Conservation (phyloP, 2,888 invertebrate genomes). For the Cartodere bifasciata region DNA sequence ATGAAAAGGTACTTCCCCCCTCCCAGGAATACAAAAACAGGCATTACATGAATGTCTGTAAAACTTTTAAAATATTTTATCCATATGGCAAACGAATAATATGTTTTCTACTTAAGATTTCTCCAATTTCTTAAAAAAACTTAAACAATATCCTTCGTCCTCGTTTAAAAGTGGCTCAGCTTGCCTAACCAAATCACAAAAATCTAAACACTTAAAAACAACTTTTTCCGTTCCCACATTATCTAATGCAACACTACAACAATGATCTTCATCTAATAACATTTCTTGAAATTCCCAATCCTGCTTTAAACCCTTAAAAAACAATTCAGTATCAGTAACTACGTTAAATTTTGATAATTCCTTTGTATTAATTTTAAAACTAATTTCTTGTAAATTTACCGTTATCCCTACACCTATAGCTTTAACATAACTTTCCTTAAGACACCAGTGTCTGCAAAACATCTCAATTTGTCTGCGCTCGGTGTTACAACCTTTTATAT, state of each 20-base stretch:
- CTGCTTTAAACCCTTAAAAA: constrained; percentile 43
- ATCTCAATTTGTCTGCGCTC: constrained; percentile 57
- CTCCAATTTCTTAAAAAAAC: constrained; percentile 46
- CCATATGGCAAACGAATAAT: too few relatives aligned
- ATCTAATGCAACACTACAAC: constrained; percentile 60
- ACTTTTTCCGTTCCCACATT: constrained; percentile 15
- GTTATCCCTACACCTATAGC: constrained; percentile 79
- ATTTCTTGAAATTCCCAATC: constrained; percentile 80
- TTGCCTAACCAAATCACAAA: constrained; percentile 46
- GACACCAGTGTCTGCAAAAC: constrained; percentile 85
- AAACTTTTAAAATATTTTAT: too few relatives aligned
- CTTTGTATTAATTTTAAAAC: constrained; percentile 54
- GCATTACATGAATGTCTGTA: too few relatives aligned
- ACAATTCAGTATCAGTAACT: constrained; percentile 54
- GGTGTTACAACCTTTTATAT: constrained; percentile 44
- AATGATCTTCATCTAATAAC: constrained; percentile 60
- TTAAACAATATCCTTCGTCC: constrained; percentile 43
- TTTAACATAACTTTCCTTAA: constrained; percentile 92
- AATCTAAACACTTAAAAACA: constrained; percentile 43
- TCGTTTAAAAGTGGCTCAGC: constrained; percentile 37
- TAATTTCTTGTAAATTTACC: constrained; percentile 59
- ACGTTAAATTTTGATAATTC: constrained; percentile 35
- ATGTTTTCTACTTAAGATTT: too few relatives aligned
- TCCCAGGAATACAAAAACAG: too few relatives aligned
- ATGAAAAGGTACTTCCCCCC: too few relatives aligned